Evolutionary conservation across 2,888 invertebrate species (phyloP).

Genomic region (Orthosia gothica): DNA sequence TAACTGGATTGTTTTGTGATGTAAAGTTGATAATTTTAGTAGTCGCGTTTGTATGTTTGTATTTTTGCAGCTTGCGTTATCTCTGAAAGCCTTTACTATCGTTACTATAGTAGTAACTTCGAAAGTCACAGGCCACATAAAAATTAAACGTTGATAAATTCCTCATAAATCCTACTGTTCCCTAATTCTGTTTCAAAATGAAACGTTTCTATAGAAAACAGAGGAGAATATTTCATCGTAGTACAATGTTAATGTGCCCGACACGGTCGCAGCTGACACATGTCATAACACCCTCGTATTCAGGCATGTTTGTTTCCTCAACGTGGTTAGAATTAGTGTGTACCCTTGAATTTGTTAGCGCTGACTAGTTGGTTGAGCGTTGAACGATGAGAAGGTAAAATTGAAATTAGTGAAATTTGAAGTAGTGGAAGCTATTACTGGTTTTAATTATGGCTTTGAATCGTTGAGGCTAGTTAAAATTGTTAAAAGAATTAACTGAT

Average conservation of each 20-base stretch:
- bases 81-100: not conserved
- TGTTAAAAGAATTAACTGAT: not conserved
- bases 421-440: slow-evolving; percentile 14
- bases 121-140: not conserved
- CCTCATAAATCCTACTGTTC: slow-evolving; percentile 50
- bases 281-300: slow-evolving; percentile 81
- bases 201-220: slow-evolving; percentile 58
- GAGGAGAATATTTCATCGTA: slow-evolving; percentile 59
- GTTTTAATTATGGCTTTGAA: not conserved
- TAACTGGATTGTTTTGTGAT: slow-evolving; percentile 31
- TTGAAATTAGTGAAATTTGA: slow-evolving; percentile 39
- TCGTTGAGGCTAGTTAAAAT: not conserved
- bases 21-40: slow-evolving; percentile 5
- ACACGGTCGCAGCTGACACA: slow-evolving; percentile 77
- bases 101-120: not conserved
- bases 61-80: not conserved
- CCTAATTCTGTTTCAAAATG: slow-evolving; percentile 58
- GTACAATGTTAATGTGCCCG: slow-evolving; percentile 66
- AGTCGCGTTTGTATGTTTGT: not conserved
- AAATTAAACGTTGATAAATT: slow-evolving; percentile 4
- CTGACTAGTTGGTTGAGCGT: slow-evolving; percentile 23
- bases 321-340: slow-evolving; percentile 67
- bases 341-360: slow-evolving; percentile 55
- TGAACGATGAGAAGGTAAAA: slow-evolving; percentile 7
- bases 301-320: slow-evolving; percentile 71